Conservation (phyloP, 2,888 invertebrate genomes). For the Drosophila melanocephala region DNA sequence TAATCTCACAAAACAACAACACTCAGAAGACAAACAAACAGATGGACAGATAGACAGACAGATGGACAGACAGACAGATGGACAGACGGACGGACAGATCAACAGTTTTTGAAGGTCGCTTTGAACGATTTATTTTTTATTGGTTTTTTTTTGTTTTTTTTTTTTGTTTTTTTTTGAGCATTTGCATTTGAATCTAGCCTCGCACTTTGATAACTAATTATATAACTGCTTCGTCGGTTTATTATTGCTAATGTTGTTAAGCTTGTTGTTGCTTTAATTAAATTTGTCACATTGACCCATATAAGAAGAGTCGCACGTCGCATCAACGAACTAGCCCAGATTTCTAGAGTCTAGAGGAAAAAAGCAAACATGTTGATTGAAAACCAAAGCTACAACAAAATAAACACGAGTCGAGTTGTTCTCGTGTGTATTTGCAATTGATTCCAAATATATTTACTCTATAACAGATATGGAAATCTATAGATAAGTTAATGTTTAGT, state of each 20-base stretch:
- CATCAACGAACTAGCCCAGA: constrained; percentile 1
- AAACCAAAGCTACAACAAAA: constrained; percentile 21
- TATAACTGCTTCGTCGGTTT: constrained; percentile 8
- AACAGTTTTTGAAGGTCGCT: constrained; percentile 45
- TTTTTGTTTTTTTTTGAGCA: constrained; percentile 23
- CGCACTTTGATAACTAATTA: constrained; percentile 44
- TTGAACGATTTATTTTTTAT: background rate
- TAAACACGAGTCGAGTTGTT: constrained; percentile 10
- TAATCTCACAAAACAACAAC: constrained; percentile 16
- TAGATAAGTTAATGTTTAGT: no score
- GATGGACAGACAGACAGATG: no score
- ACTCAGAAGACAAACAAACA: background rate
- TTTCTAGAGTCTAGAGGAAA: constrained; percentile 24
- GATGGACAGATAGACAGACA: no score
- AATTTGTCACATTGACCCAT: constrained; percentile 60
- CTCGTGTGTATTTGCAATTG: background rate
- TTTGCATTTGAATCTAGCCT: constrained; percentile 54
- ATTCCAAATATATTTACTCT: background rate
- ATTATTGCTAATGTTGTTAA: background rate
- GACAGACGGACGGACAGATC: background rate
- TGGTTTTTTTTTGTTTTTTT: background rate
- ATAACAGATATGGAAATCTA: background rate
- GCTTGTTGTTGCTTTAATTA: constrained; percentile 26
- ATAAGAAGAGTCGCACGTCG: constrained; percentile 14
- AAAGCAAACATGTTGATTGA: constrained; percentile 24